phyloP scores from a whole-genome alignment of 2,113 vertebrate species.

The Irena cyanogastra region DNA sequence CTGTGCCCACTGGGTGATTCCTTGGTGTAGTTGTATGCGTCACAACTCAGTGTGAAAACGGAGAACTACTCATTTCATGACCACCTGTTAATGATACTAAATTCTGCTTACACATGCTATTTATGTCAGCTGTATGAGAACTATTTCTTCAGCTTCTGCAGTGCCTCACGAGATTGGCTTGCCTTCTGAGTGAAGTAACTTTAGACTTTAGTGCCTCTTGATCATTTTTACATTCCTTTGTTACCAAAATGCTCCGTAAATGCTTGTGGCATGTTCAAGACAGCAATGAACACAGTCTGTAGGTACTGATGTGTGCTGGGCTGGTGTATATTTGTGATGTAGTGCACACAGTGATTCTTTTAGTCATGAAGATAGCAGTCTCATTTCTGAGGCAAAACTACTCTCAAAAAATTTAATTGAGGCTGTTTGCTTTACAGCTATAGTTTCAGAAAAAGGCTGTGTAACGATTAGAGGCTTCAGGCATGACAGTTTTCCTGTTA shows the following conservation, averaged over 20 bases:
- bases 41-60: background rate
- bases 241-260: background rate
- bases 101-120: slow-evolving; percentile 10
- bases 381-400: background rate
- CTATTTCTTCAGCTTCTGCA: slow-evolving; percentile 10
- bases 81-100: slow-evolving; percentile 46
- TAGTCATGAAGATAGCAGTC: background rate
- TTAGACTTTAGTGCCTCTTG: background rate
- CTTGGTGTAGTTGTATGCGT: background rate
- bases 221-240: background rate
- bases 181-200: background rate
- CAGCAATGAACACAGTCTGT: background rate
- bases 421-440: background rate
- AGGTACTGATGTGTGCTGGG: background rate
- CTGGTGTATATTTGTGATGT: background rate
- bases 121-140: slow-evolving; percentile 32
- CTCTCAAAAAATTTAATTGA: background rate
- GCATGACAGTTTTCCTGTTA: background rate
- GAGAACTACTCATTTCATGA: background rate
- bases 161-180: background rate
- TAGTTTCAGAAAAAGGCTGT: background rate
- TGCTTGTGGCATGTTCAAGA: background rate
- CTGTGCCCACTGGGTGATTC: background rate
- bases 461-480: background rate
- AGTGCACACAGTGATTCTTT: background rate